A percentile compares a stretch with the other conserved stretches of the same genome.
phyloP scores from a whole-genome alignment of 2,888 invertebrate species.

The Drosophila cracens region DNA sequence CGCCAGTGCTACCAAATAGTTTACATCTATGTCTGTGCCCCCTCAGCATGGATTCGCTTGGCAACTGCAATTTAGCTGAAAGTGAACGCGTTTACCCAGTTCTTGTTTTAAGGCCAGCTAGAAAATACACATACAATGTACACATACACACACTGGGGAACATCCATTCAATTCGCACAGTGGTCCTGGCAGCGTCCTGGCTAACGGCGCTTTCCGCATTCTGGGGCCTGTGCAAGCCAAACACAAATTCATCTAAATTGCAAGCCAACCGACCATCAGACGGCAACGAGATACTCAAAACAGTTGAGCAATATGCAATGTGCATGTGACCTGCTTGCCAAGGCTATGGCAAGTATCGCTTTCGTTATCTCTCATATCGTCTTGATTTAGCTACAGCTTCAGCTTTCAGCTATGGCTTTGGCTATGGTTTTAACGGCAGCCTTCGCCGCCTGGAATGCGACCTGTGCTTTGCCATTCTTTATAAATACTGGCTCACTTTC shows the following conservation, averaged over 20 bases:
- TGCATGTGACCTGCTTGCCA: slow-evolving; percentile 57
- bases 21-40: slow-evolving; percentile 38
- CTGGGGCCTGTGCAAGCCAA: slow-evolving; percentile 34
- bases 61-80: slow-evolving; percentile 51
- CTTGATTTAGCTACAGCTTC: slow-evolving; percentile 35
- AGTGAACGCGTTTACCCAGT: slow-evolving; percentile 48
- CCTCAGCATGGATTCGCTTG: slow-evolving; percentile 5
- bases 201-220: slow-evolving; percentile 1
- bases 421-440: slow-evolving; percentile 14
- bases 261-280: slow-evolving; percentile 57
- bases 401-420: slow-evolving; percentile 9
- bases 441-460: slow-evolving; percentile 17
- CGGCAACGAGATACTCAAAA: slow-evolving; percentile 35
- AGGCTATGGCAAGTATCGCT: slow-evolving; percentile 55
- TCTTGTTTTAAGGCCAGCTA: slow-evolving; percentile 43
- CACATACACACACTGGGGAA: slow-evolving; percentile 1
- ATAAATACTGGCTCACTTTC: slow-evolving; percentile 45
- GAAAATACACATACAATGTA: slow-evolving; percentile 2
- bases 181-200: slow-evolving; percentile 16
- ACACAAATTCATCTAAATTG: slow-evolving; percentile 64
- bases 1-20: slow-evolving; percentile 45
- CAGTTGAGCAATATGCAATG: slow-evolving; percentile 5
- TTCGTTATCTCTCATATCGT: slow-evolving; percentile 56
- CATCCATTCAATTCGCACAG: slow-evolving; percentile 59
- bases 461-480: slow-evolving; percentile 45